A percentile compares a stretch with the other conserved stretches of the same genome.
Conservation (phyloP, 2,113 vertebrate genomes). For the Ellobius talpinus region DNA sequence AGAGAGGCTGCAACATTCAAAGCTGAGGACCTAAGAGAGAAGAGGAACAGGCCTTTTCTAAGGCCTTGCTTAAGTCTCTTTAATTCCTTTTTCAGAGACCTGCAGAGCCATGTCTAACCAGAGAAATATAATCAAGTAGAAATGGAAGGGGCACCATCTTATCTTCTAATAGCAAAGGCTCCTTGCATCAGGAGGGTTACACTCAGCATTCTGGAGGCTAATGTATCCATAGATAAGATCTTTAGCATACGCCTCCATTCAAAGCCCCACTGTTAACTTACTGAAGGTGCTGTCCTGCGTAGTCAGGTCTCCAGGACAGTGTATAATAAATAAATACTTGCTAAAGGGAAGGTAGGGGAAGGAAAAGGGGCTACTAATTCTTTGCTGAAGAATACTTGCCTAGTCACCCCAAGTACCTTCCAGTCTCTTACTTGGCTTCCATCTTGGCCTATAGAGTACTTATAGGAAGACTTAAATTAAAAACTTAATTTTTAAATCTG, state of each 20-base stretch:
- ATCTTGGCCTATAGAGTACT: neutral
- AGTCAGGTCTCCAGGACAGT: neutral
- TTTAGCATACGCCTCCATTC: too few species aligned
- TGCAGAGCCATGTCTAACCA: neutral
- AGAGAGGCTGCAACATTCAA: neutral
- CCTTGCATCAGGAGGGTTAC: neutral
- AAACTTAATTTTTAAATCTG: neutral
- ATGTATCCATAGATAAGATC: neutral
- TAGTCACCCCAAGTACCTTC: neutral
- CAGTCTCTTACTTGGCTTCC: neutral
- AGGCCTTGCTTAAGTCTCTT: neutral
- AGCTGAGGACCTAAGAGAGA: constrained; percentile 7
- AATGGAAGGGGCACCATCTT: neutral
- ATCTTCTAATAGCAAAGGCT: neutral
- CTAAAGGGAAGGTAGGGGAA: neutral
- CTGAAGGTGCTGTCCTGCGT: neutral
- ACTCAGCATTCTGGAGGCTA: neutral
- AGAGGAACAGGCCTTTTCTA: neutral
- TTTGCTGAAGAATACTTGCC: neutral
- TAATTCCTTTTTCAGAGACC: neutral
- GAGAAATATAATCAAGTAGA: neutral
- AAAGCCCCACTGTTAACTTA: neutral
- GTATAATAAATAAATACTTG: neutral
- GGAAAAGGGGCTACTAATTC: neutral
- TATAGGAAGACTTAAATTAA: neutral